Conservation (phyloP, 2,113 vertebrate genomes). For the Ctenodactylus gundi region DNA sequence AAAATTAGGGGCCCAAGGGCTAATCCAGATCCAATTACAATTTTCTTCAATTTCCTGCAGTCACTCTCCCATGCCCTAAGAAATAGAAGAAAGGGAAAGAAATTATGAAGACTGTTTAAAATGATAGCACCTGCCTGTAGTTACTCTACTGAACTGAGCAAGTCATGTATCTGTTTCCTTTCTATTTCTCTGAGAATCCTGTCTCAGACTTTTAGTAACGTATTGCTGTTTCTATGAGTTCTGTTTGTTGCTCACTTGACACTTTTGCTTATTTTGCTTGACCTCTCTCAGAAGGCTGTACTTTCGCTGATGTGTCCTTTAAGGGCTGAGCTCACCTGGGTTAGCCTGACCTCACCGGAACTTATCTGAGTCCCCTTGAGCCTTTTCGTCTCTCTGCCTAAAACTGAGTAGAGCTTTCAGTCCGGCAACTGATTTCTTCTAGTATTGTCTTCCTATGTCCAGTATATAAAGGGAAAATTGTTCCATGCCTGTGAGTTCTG, state of each 20-base stretch:
- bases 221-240: not conserved
- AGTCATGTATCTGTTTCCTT: not conserved
- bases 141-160: not conserved
- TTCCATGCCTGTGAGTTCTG: not conserved
- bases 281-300: not conserved
- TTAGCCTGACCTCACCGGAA: not conserved
- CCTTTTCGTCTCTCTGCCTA: not conserved
- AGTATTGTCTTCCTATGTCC: not conserved
- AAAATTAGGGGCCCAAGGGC: not conserved
- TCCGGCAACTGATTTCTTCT: not conserved
- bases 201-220: not conserved
- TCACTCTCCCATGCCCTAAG: not conserved
- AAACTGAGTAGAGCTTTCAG: not conserved
- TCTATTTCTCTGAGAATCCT: not conserved
- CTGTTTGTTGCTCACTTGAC: not conserved
- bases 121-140: not conserved
- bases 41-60: slow-evolving; percentile 31
- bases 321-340: not conserved
- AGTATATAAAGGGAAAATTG: not conserved
- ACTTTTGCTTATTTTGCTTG: not conserved
- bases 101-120: not conserved
- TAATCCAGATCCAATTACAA: not conserved
- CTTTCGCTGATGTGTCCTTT: not conserved
- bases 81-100: not conserved
- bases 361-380: not conserved